Percentiles rank a stretch among this genome's conserved stretches.
Conservation (phyloP, 1,140 invertebrate species). For the Rhagoletis zephyria region DNA sequence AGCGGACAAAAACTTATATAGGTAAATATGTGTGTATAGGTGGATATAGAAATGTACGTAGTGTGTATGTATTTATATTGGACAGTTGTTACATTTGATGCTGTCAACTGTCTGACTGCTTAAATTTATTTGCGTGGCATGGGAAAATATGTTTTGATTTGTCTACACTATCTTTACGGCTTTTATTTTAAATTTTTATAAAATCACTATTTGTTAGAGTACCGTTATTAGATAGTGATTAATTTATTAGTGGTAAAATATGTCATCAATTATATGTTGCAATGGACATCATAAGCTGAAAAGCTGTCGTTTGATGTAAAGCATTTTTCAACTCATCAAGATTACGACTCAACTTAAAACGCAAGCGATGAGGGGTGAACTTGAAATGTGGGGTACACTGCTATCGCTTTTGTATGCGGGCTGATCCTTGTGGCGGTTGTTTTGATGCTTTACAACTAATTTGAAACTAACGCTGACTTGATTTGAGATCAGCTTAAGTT, state of each 20-base stretch:
- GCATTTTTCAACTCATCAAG: not conserved
- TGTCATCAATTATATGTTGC: not conserved
- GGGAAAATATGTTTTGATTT: not conserved
- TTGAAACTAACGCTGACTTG: not conserved
- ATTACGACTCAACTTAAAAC: too few relatives aligned
- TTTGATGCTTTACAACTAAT: not conserved
- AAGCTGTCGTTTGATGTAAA: not conserved
- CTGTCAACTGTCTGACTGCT: not conserved
- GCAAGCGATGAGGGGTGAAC: too few relatives aligned
- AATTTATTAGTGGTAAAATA: not conserved
- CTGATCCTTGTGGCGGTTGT: too few relatives aligned
- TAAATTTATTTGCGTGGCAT: not conserved
- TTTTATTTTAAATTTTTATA: not conserved
- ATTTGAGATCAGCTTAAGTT: not conserved
- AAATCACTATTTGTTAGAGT: not conserved
- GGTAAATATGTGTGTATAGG: not conserved
- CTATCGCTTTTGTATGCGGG: too few relatives aligned
- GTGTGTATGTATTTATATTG: not conserved
- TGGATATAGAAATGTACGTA: not conserved
- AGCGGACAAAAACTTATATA: not conserved
- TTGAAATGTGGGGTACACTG: too few relatives aligned
- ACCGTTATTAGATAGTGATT: too few relatives aligned
- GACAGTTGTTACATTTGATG: not conserved
- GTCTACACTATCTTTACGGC: not conserved
- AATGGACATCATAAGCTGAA: not conserved